A percentile compares a stretch with the other conserved stretches of the same genome.
phyloP scores from a whole-genome alignment of 2,797 vertebrate genomes.

The Myotis daubentonii region DNA sequence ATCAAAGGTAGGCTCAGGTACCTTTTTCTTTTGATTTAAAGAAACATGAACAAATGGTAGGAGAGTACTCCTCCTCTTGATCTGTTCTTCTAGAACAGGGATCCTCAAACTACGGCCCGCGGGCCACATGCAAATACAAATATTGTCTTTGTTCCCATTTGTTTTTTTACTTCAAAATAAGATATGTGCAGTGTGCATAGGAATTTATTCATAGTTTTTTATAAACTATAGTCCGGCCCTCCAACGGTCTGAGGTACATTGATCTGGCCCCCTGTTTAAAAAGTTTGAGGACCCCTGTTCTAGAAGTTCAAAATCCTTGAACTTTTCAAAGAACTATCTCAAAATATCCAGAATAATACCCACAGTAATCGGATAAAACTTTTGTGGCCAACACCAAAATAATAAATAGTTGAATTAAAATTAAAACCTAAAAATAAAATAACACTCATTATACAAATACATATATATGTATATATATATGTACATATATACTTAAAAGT shows the following conservation, averaged over 20 bases:
- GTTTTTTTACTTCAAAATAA: no score
- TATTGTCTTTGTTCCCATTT: no score
- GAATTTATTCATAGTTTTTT: no score
- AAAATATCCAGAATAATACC: conserved; percentile 40
- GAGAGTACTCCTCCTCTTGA: neutral
- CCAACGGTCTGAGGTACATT: no score
- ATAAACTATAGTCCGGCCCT: no score
- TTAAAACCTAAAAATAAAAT: neutral
- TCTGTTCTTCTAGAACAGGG: neutral
- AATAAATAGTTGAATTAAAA: neutral
- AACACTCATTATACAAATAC: neutral
- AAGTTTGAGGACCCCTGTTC: neutral
- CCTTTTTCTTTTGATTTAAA: neutral
- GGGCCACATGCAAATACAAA: no score
- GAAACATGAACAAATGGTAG: neutral
- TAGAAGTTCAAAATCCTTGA: conserved; percentile 21
- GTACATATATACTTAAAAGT: neutral
- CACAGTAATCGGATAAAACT: neutral
- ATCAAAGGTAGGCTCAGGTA: neutral
- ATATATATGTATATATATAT: neutral
- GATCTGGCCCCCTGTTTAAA: no score
- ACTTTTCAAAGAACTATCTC: neutral
- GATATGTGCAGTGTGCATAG: no score
- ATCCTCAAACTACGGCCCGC: no score
- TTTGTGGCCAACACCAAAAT: conserved; percentile 23